These are phyloP conservation scores for Tetragonula carbonaria DNA, from an alignment of 2,888 invertebrate genomes.

Conservation along the genomic window DNA sequence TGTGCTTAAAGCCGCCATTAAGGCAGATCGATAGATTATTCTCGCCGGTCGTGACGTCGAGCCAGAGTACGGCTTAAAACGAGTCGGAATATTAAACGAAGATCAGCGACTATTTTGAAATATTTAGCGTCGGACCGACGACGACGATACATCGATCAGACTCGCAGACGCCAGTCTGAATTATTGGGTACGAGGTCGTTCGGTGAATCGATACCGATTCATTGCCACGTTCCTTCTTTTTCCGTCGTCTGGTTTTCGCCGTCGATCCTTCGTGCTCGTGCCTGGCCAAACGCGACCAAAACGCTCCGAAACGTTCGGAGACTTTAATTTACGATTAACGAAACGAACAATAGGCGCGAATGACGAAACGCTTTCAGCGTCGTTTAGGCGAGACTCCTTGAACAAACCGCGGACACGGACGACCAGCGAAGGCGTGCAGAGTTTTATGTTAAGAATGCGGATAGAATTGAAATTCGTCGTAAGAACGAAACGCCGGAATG, in stretches of 20 bases:
- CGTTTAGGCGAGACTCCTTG: conserved; percentile 50
- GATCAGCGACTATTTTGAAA: conserved; percentile 49
- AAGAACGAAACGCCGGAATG: conserved; percentile 12
- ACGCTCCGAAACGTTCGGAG: not conserved
- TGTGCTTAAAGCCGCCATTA: not conserved
- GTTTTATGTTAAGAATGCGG: conserved; percentile 57
- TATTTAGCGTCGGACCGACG: conserved; percentile 55
- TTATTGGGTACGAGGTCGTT: conserved; percentile 44
- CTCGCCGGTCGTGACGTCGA: conserved; percentile 8
- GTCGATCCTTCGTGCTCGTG: not conserved
- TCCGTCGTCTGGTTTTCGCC: not conserved
- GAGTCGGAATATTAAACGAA: conserved; percentile 34
- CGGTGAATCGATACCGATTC: conserved; percentile 44
- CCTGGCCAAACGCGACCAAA: not conserved
- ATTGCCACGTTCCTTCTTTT: conserved; percentile 23
- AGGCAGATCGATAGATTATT: conserved; percentile 22
- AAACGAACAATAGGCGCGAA: not conserved
- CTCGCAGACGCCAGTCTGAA: conserved; percentile 28
- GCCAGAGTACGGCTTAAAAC: not conserved
- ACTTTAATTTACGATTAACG: not conserved
- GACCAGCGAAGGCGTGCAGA: conserved; percentile 46
- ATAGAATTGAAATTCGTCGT: conserved; percentile 60
- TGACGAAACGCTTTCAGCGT: conserved; percentile 22
- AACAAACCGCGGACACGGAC: conserved; percentile 38
- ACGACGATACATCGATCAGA: conserved; percentile 57